phyloP scores from a whole-genome alignment of 2,888 invertebrate species.

The Drosophila meridiana region DNA sequence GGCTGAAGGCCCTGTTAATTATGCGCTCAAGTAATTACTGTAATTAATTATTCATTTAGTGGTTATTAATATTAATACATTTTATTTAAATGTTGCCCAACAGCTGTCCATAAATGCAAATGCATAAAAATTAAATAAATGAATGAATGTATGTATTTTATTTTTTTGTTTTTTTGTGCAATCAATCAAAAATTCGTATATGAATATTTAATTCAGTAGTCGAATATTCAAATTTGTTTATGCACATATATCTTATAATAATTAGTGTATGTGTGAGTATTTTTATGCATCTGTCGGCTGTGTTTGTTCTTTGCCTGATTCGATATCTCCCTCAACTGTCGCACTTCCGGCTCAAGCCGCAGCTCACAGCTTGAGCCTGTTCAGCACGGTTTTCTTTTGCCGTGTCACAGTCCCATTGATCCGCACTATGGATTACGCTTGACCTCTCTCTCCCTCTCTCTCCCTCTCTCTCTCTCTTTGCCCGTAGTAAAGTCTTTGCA shows the following conservation, averaged over 20 bases:
- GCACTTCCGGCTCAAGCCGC: neutral
- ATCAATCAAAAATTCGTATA: neutral
- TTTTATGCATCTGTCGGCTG: no score
- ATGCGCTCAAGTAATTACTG: slow-evolving; percentile 13
- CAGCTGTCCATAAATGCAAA: neutral
- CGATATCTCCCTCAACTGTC: neutral
- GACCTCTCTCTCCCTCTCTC: no score
- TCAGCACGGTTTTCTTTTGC: no score
- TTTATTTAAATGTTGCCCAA: neutral
- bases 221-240: no score
- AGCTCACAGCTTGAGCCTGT: no score
- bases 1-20: neutral
- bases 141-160: neutral
- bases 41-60: slow-evolving; percentile 1
- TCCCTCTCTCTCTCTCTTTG: no score
- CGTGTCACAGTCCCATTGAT: no score
- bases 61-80: slow-evolving; percentile 5
- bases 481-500: no score
- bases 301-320: no score
- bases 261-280: no score
- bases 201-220: neutral
- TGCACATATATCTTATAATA: no score
- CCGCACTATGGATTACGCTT: no score
- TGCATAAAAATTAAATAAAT: neutral
- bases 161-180: neutral